These are phyloP conservation scores for Rhingia campestris DNA, from an alignment of 2,888 invertebrate species.

Conservation along the genomic window DNA sequence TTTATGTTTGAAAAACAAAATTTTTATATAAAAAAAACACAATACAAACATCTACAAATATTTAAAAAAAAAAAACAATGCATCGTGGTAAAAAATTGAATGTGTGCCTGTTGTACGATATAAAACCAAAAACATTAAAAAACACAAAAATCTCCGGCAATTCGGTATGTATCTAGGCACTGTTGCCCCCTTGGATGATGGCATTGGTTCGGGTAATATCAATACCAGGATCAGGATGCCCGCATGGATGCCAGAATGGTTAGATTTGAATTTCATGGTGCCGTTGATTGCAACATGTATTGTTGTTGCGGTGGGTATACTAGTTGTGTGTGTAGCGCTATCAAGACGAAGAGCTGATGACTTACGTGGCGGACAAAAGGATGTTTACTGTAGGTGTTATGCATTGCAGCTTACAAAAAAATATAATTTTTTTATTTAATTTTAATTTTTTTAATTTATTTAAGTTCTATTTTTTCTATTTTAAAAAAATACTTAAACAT, in stretches of 20 bases:
- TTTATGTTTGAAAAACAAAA: constrained; percentile 73
- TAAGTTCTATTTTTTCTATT: constrained; percentile 42
- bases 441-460: constrained; percentile 38
- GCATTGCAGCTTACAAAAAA: constrained; percentile 76
- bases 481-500: constrained; percentile 51
- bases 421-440: constrained; percentile 7
- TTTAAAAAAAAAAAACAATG: constrained; percentile 55
- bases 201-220: constrained; percentile 82
- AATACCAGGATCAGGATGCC: constrained; percentile 84
- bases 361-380: constrained; percentile 90
- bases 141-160: constrained; percentile 31
- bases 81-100: constrained; percentile 72
- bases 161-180: constrained; percentile 85
- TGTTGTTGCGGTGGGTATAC: constrained; percentile 94
- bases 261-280: constrained; percentile 94
- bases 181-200: constrained; percentile 89
- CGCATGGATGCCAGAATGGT: constrained; percentile 92
- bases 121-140: constrained; percentile 40
- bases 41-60: constrained; percentile 63
- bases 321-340: constrained; percentile 94
- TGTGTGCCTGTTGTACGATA: constrained; percentile 73
- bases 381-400: constrained; percentile 89
- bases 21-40: constrained; percentile 67
- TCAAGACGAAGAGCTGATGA: constrained; percentile 92
- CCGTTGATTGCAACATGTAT: constrained; percentile 95